Percentiles rank a stretch among this genome's conserved stretches.
Evolutionary conservation across 2,797 vertebrate species (phyloP).

Genomic region (Chelmon rostratus): DNA sequence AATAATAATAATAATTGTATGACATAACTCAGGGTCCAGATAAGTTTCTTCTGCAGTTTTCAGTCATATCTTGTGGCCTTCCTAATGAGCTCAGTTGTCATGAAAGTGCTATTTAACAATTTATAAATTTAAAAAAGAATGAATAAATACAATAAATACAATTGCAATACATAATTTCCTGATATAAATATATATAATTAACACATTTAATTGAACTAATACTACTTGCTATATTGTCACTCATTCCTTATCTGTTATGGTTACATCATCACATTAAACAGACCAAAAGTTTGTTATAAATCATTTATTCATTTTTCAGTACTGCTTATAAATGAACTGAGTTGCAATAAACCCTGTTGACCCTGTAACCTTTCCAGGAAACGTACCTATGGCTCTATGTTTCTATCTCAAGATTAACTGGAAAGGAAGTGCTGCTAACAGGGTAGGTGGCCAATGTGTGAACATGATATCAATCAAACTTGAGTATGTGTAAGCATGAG

Average conservation of each 20-base stretch:
- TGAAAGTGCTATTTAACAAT: neutral
- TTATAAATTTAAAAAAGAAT: neutral
- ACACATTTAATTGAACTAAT: too few species aligned
- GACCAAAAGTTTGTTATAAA: neutral
- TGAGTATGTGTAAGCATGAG: neutral
- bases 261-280: neutral
- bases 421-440: slow-evolving; percentile 32
- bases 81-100: neutral
- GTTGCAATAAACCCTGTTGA: slow-evolving; percentile 11
- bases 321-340: slow-evolving; percentile 6
- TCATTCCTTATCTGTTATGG: neutral
- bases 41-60: neutral
- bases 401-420: slow-evolving; percentile 5
- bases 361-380: slow-evolving; percentile 44
- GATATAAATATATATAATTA: neutral
- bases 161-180: neutral
- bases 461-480: slow-evolving; percentile 10
- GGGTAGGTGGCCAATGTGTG: neutral
- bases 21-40: too few species aligned
- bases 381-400: neutral
- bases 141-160: neutral
- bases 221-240: too few species aligned
- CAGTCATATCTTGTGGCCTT: neutral
- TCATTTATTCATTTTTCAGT: neutral
- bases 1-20: too few species aligned